phyloP scores from a whole-genome alignment of 1,140 invertebrate genomes.

The fruit fly (Drosophila melanogaster) region DNA sequence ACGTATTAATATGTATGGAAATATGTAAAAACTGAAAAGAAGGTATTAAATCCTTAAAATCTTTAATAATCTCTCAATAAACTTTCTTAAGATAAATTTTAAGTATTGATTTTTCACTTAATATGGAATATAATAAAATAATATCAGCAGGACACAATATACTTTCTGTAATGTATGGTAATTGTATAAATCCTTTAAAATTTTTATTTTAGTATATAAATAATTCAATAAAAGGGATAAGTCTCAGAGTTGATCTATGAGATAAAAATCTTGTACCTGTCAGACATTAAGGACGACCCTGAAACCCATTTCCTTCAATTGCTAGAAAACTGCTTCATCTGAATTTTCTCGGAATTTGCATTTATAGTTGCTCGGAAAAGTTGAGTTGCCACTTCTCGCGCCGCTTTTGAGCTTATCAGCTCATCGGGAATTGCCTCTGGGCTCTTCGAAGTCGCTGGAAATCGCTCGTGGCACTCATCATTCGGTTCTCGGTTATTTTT shows the following conservation, averaged over 20 bases:
- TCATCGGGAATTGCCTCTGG: conserved; percentile 33
- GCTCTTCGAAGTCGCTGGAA: background rate
- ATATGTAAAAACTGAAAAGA: background rate
- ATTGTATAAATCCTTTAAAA: no score
- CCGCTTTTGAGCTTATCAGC: conserved; percentile 37
- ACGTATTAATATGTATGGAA: background rate
- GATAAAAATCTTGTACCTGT: no score
- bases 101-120: no score
- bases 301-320: background rate
- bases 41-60: background rate
- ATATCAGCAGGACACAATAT: no score
- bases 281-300: background rate
- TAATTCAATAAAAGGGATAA: no score
- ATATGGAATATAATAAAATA: no score
- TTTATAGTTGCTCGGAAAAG: conserved; percentile 25
- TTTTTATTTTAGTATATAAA: no score
- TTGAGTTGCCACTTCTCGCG: conserved; percentile 25
- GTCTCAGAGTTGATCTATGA: no score
- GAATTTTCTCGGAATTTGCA: conserved; percentile 8
- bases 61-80: no score
- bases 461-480: conserved; percentile 37
- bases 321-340: background rate
- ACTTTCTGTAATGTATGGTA: no score
- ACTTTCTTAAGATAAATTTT: no score
- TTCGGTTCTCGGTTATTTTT: conserved; percentile 41